Conservation (phyloP, 2,113 vertebrate genomes). For the Perca flavescens region DNA sequence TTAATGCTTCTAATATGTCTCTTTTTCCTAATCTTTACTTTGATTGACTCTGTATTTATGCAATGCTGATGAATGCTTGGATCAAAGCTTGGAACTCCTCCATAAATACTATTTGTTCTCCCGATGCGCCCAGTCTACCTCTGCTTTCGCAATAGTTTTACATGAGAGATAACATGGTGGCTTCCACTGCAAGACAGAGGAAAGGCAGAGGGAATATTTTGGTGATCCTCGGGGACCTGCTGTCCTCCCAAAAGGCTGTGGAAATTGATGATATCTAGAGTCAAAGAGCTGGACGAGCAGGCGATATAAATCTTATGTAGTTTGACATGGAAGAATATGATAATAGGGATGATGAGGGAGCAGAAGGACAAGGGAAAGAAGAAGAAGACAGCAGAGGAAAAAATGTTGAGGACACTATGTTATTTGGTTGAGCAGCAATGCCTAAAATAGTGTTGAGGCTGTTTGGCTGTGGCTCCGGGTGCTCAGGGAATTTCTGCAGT, state of each 20-base stretch:
- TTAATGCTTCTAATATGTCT: neutral
- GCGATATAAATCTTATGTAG: slow-evolving; percentile 16
- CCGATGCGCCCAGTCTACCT: neutral
- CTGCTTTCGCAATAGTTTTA: slow-evolving; percentile 18
- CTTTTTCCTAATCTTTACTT: neutral
- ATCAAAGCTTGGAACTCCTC: neutral
- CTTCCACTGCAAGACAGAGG: slow-evolving; percentile 25
- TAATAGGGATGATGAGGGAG: slow-evolving; percentile 4
- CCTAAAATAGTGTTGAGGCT: slow-evolving; percentile 56
- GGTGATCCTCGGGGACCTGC: slow-evolving; percentile 1
- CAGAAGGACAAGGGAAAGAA: neutral
- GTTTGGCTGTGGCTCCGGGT: slow-evolving; percentile 38
- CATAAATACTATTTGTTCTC: neutral
- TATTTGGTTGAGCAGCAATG: slow-evolving; percentile 31
- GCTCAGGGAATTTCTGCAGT: slow-evolving; percentile 40
- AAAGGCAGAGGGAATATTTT: slow-evolving; percentile 50
- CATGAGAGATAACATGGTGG: slow-evolving; percentile 25
- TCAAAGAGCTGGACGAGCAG: slow-evolving; percentile 44
- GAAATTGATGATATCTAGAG: slow-evolving; percentile 49
- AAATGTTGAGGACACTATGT: slow-evolving; percentile 33
- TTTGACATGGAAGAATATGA: slow-evolving; percentile 30
- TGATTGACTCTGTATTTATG: slow-evolving; percentile 6
- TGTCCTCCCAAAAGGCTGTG: slow-evolving; percentile 34
- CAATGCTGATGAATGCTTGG: slow-evolving; percentile 1
- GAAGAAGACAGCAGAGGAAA: slow-evolving; percentile 22